Percentiles rank a stretch among this genome's conserved stretches.
These are phyloP conservation scores for Percopsis transmontana DNA, from an alignment of 2,113 vertebrate species.

Conservation along the genomic window DNA sequence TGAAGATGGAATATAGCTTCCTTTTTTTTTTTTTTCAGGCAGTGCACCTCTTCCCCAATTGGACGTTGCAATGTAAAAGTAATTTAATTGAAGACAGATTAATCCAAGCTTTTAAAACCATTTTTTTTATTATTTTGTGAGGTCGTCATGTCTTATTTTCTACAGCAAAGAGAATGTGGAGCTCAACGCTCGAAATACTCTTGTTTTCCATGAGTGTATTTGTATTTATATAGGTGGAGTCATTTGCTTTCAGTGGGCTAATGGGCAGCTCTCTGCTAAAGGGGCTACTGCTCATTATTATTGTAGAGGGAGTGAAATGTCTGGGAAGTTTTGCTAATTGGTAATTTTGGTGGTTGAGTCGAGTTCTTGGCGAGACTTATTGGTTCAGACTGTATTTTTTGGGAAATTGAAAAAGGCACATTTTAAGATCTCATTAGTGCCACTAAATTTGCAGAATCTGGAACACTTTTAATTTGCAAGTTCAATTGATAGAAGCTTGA, in stretches of 20 bases:
- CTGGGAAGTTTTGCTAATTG: conserved; percentile 20
- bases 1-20: too few species aligned
- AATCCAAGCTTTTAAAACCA: background rate
- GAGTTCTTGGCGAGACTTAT: background rate
- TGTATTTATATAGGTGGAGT: background rate
- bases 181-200: background rate
- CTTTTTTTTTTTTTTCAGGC: too few species aligned
- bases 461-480: background rate
- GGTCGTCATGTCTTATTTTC: background rate
- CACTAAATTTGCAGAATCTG: background rate
- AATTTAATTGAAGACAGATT: background rate
- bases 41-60: too few species aligned
- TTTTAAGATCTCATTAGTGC: conserved; percentile 21
- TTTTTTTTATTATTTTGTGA: background rate
- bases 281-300: background rate
- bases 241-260: conserved; percentile 16
- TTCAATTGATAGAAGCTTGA: background rate
- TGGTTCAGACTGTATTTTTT: conserved; percentile 1
- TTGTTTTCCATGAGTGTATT: background rate
- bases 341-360: conserved; percentile 19
- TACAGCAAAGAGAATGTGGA: background rate
- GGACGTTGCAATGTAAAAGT: background rate
- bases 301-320: conserved; percentile 7
- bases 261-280: conserved; percentile 6
- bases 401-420: background rate